Conservation (phyloP, 2,113 vertebrate species). For the Uria aalge region DNA sequence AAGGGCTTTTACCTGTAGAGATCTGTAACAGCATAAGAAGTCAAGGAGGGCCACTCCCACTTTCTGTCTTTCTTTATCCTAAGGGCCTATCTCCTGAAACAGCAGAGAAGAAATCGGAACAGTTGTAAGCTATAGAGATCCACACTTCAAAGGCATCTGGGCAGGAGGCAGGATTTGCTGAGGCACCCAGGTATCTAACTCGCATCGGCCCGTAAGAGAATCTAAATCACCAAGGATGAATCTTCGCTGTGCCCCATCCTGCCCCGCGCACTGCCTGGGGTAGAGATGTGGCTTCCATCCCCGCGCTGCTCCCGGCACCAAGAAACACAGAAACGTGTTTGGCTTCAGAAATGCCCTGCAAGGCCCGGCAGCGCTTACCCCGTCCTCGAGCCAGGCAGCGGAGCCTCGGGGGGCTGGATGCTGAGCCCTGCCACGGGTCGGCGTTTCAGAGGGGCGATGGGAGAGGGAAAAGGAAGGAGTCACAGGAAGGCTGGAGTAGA, state of each 20-base stretch:
- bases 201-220: neutral
- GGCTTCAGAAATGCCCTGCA: neutral
- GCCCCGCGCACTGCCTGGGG: neutral
- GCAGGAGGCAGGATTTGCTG: neutral
- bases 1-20: neutral
- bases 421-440: too few species aligned
- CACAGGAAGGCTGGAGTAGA: neutral
- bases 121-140: neutral
- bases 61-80: neutral
- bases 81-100: neutral
- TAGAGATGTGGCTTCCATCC: neutral
- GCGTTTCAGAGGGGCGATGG: accelerated
- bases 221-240: neutral
- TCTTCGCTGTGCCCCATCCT: neutral
- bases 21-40: neutral
- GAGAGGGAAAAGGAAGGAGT: neutral
- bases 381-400: too few species aligned
- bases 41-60: neutral
- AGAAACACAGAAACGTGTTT: neutral
- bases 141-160: neutral
- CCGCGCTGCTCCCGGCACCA: neutral
- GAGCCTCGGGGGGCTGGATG: too few species aligned
- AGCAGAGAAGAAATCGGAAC: neutral
- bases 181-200: neutral
- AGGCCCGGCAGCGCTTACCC: neutral